Base-by-base conservation (phyloP, 1,140 invertebrate genomes). In the Drosophila carrolli region DNA sequence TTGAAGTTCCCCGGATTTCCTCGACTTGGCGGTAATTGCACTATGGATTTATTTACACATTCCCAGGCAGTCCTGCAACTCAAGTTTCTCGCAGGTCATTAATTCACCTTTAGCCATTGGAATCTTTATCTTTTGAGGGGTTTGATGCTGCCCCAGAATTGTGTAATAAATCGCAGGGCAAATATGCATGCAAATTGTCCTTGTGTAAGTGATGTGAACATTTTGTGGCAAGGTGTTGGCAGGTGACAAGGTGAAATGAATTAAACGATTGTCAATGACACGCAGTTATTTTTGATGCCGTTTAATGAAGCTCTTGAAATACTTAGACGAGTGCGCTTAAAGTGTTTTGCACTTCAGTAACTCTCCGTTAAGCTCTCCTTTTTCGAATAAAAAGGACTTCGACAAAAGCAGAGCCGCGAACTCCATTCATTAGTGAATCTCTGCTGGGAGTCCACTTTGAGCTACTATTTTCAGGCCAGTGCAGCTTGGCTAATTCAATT, bases 11-110 rank as follows among this genome's bases (percentile, higher is more conserved):
- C n/a, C 14, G 38, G 72, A 67, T 75, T 67, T 66, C 27, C 41
- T 16, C 14, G 29, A 23, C 46, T 32, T n/a, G 19, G n/a, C 10
- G 9, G 74, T 67, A 83, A 83, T 83, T 83, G 80, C 37, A 37
- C 47, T 79, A 29, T 44, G 62, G 59, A 70, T 70, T 70, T 51
- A 61, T 57, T 47, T 58, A 57, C 53, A 46, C 41, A 46, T 38
- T 32, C 61, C 48, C 50, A 57, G 37, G 58, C 58, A 23, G 13
- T 57, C 38, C 14, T 51, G 41, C 2, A 27, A 7, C 35, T 43
- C 19, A 13, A 7, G 7, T 27, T n/a, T 9, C 35, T 35, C 54
- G 29, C 35, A 65, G 43, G 38, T 77, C 46, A 81, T 63, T 73
- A 81, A 81, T 62, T 38, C 55, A 13, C 32, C 14, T n/a, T 23